A percentile compares a stretch with the other conserved stretches of the same genome.
These are phyloP conservation scores for Aphelinus certus DNA, from an alignment of 1,140 invertebrate genomes.

Conservation along the genomic window DNA sequence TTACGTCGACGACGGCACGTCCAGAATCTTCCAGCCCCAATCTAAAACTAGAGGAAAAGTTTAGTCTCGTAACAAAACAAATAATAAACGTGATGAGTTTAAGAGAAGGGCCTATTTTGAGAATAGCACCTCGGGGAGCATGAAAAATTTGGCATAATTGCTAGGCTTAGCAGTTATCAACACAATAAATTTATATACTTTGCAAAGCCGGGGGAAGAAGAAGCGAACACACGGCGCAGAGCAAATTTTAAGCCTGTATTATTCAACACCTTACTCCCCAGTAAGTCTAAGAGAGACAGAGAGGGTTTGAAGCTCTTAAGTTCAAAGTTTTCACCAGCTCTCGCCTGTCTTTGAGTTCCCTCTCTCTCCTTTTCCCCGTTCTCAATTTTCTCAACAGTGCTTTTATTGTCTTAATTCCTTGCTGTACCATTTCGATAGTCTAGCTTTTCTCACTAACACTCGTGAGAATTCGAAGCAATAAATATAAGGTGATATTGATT, in stretches of 20 bases:
- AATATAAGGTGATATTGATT: too few relatives aligned
- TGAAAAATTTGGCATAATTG: slow-evolving; percentile 26
- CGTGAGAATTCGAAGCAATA: too few relatives aligned
- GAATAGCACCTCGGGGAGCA: not conserved
- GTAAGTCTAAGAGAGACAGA: slow-evolving; percentile 41
- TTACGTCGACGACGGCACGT: too few relatives aligned
- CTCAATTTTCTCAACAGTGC: too few relatives aligned
- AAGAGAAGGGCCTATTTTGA: too few relatives aligned
- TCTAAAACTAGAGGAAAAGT: too few relatives aligned
- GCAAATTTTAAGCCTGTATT: slow-evolving; percentile 62
- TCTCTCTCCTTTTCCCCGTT: too few relatives aligned
- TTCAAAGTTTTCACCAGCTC: slow-evolving; percentile 54
- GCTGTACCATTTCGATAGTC: too few relatives aligned
- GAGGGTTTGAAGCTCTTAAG: slow-evolving; percentile 47
- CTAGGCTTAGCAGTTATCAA: not conserved
- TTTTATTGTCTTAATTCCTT: too few relatives aligned
- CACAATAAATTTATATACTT: slow-evolving; percentile 32
- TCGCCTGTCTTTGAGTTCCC: too few relatives aligned
- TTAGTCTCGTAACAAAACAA: not conserved
- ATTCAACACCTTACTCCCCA: slow-evolving; percentile 59
- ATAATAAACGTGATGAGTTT: not conserved
- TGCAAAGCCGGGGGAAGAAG: slow-evolving; percentile 33
- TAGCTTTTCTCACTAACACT: too few relatives aligned
- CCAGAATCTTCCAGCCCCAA: too few relatives aligned
- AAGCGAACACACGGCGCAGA: slow-evolving; percentile 45